Evolutionary conservation across 2,888 invertebrate genomes (phyloP).

Genomic region (Mythimna pallens): DNA sequence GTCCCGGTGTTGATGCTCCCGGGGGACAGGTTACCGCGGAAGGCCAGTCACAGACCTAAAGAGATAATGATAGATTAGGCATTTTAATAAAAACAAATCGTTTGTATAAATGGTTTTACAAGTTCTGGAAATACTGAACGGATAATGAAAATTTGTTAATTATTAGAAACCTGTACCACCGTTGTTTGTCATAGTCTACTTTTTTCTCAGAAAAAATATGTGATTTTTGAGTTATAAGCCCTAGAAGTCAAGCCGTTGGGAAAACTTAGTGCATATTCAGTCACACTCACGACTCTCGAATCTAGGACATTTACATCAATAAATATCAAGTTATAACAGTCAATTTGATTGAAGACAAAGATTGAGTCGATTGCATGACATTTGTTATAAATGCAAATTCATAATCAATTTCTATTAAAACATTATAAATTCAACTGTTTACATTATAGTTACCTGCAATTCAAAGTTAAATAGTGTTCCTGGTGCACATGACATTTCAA

Average conservation of each 20-base stretch:
- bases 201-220: too few relatives aligned
- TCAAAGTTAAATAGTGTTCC: slow-evolving; percentile 72
- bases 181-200: too few relatives aligned
- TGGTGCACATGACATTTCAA: slow-evolving; percentile 66
- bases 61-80: not conserved
- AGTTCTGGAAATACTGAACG: too few relatives aligned
- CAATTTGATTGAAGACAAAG: not conserved
- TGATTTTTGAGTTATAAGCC: too few relatives aligned
- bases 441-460: slow-evolving; percentile 67
- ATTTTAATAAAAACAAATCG: not conserved
- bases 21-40: slow-evolving; percentile 34
- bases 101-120: too few relatives aligned
- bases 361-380: not conserved
- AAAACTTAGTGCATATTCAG: not conserved
- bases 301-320: not conserved
- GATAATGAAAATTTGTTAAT: too few relatives aligned
- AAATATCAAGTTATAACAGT: not conserved
- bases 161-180: too few relatives aligned
- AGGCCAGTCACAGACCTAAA: slow-evolving; percentile 63
- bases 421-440: too few relatives aligned
- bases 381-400: not conserved
- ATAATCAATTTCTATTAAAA: too few relatives aligned
- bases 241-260: too few relatives aligned
- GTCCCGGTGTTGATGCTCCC: slow-evolving; percentile 18
- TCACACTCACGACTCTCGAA: not conserved